Evolutionary conservation across 2,888 invertebrate genomes (phyloP), one percentile per base, ranked within the genome.

Genomic region (Euzetes globulus): DNA sequence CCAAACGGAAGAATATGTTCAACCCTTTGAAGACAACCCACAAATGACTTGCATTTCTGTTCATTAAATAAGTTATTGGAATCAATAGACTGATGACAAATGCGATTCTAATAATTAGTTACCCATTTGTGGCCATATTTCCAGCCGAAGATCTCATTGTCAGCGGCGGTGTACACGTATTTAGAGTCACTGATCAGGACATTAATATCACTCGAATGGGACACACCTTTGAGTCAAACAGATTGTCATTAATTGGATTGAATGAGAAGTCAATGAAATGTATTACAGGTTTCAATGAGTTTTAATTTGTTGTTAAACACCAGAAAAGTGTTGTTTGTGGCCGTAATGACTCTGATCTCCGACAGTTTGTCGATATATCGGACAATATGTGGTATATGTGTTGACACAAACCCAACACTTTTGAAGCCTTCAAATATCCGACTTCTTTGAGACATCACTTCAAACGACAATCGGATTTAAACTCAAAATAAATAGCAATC

Each of bases 1-100:
- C 91, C 93, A 82, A 96, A 94, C 0, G 95, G 92, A 77, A 94
- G 83, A 77, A 97, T 82, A 11, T 90, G 83, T 79, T 89, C 89
- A 3, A 97, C 87, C n/a, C 88, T 84, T 60, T 86, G 84, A 15
- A 86, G 84, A 80, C 95, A 94, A 0, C 91, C 92, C 71, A 79
- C 79, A 80, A 58, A 74, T 17, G 74, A 74, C 58, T 71, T 52
- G 7, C 50, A n/a, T 74, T 74, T 74, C 74, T 74, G 25, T 52
- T 6, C 22, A 58, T 60, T 17, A 73, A 65, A 65, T 65, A 3
- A 50, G 17, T 25, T 5, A 52, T 41, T 25, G 41, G 5, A 17
- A 2, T 17, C 47, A 73, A 37, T 25, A n/a, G 22, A 50, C 25
- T 25, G 17, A 47, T 65, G 17, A 5, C 13, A 68, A 17, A 45